A percentile compares a stretch with the other conserved stretches of the same genome.
Conservation (phyloP, 1,140 invertebrate species). For the Cyclargus thomasi region DNA sequence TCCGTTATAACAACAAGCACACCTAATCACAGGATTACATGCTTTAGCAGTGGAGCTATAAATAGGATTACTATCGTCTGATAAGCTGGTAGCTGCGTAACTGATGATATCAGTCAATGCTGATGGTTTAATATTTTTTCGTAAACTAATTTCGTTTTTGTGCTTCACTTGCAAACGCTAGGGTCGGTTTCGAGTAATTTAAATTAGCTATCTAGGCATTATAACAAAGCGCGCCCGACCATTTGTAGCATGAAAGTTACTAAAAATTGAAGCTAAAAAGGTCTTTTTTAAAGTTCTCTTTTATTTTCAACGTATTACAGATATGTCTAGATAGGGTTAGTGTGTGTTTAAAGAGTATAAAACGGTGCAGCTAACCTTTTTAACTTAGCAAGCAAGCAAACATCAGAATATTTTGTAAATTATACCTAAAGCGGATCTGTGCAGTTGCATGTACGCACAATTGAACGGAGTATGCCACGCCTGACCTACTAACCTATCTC, state of each 20-base stretch:
- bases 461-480: constrained; percentile 11
- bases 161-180: no score
- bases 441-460: background rate
- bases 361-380: background rate
- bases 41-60: constrained; percentile 6
- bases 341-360: background rate
- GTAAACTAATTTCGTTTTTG: background rate
- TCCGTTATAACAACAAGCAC: constrained; percentile 5
- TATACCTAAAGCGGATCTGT: background rate
- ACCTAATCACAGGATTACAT: constrained; percentile 4
- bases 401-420: background rate
- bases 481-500: constrained; percentile 35
- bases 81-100: background rate
- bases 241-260: no score
- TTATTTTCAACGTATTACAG: no score
- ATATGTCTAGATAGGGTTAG: background rate
- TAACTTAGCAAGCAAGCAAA: background rate
- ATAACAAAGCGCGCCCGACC: no score
- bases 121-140: background rate
- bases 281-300: no score
- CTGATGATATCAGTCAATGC: background rate
- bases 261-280: no score
- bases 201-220: no score
- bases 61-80: constrained; percentile 13
- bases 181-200: no score